These are phyloP conservation scores for Cavia aperea DNA, from an alignment of 2,113 vertebrate species.

Conservation along the genomic window DNA sequence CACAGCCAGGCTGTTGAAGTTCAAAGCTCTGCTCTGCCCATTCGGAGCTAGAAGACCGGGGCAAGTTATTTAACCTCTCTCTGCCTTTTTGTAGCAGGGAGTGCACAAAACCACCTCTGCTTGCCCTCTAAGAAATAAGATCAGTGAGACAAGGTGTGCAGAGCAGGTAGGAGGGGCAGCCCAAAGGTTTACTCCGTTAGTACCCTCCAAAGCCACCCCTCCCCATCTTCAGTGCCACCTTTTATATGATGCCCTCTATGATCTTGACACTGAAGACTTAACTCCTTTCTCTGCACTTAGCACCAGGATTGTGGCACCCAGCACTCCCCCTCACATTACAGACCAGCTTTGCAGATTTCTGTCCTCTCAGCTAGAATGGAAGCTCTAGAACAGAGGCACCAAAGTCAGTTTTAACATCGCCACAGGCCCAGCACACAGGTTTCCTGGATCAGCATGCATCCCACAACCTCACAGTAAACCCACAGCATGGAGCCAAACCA, in stretches of 20 bases:
- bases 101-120: background rate
- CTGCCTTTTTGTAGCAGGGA: background rate
- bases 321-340: fast-evolving
- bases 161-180: background rate
- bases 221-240: no score
- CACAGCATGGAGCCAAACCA: background rate
- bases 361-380: background rate
- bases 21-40: background rate
- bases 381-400: background rate
- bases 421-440: fast-evolving
- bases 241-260: background rate
- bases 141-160: fast-evolving
- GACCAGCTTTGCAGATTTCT: background rate
- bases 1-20: background rate
- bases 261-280: background rate
- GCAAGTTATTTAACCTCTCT: background rate
- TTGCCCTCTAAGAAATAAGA: no score
- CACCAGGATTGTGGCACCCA: background rate
- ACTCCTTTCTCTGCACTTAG: background rate
- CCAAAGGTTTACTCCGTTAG: fast-evolving
- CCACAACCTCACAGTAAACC: background rate
- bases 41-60: background rate
- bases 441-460: background rate
- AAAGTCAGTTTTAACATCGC: background rate
- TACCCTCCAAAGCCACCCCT: fast-evolving